Evolutionary conservation across 35 echinoderm and acorn worm genomes (phyloP), one percentile per base, ranked within the genome.

Genomic region (Patiria miniata): DNA sequence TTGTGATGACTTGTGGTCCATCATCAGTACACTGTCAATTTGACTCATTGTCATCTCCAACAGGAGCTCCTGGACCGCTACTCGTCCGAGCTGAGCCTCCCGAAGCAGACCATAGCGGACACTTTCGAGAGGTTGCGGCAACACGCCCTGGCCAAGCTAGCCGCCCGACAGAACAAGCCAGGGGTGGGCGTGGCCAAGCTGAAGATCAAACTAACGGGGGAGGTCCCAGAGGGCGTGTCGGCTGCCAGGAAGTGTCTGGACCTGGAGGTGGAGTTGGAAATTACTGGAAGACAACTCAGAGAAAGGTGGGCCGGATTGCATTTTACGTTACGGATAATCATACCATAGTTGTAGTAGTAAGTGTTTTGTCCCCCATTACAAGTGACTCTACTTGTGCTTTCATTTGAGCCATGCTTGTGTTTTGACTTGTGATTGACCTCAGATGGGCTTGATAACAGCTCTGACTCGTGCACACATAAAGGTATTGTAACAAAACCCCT

Each of bases 71-170:
- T 91, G 1, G 84, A 57, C 10, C 73, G 56, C 40, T 91, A 83
- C 61, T 82, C 93, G 28, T 81, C 79, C 8, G 59, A 80, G 18
- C 33, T 95, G 16, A 83, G 79, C 17, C 22, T 91, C 17, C 79
- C 78, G 19, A 37, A 32, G 17, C 60, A 90, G 51, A 47, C 86
- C 7, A 44, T 99, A 36, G 58, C 82, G 47, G 86, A 82, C 55
- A 89, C 87, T 44, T 77, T 99, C 68, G 96, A 99, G 60, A 77
- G 94, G 47, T 89, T 99, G 15, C 89, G 96, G 14, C 86, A 87
- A 54, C 96, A 99, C 92, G 93, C 96, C 50, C 37, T 99, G 47
- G 79, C 84, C 19, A 99, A 95, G 54, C 83, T 95, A 4, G 93
- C 91, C 59, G 61, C 93, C 50, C 83, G 83, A 8, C 85, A 90